These are phyloP conservation scores for Drosophila mayaguana DNA, from an alignment of 2,888 invertebrate genomes.

Conservation along the genomic window DNA sequence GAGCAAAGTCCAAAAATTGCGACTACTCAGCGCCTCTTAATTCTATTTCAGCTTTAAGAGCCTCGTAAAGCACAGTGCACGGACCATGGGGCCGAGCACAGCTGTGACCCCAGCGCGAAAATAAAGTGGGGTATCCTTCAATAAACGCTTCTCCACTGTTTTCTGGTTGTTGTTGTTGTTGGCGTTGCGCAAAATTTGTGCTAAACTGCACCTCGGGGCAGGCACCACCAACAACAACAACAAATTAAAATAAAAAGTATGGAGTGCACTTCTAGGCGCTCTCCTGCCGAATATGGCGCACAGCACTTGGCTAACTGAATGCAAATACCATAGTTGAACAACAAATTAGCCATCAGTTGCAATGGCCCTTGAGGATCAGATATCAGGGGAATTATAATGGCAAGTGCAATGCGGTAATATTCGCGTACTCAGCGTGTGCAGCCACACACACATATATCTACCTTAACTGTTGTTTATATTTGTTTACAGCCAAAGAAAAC, in stretches of 20 bases:
- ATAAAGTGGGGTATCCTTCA: slow-evolving; percentile 33
- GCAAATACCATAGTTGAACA: slow-evolving; percentile 7
- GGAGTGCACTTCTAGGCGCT: slow-evolving; percentile 40
- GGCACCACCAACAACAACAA: slow-evolving; percentile 5
- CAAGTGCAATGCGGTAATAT: slow-evolving; percentile 12
- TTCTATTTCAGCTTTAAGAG: slow-evolving; percentile 71
- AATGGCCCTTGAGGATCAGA: background rate
- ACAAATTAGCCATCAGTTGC: slow-evolving; percentile 1
- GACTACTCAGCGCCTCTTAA: slow-evolving; percentile 74
- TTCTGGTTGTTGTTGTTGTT: slow-evolving; percentile 17
- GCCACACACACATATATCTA: slow-evolving; percentile 1
- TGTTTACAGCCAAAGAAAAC: slow-evolving; percentile 31
- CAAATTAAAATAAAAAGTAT: slow-evolving; percentile 31
- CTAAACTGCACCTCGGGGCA: slow-evolving; percentile 37
- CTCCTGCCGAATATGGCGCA: background rate
- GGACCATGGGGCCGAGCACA: slow-evolving; percentile 22
- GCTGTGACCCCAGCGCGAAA: slow-evolving; percentile 22
- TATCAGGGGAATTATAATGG: background rate
- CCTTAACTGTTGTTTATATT: slow-evolving; percentile 30
- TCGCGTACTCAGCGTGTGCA: slow-evolving; percentile 23
- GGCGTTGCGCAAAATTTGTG: slow-evolving; percentile 41
- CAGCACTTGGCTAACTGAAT: background rate
- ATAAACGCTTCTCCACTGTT: slow-evolving; percentile 45
- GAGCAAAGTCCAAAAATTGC: slow-evolving; percentile 62
- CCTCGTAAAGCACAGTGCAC: slow-evolving; percentile 53